Base-by-base conservation (phyloP, 1,140 invertebrate genomes). In the Ridgeia piscesae region DNA sequence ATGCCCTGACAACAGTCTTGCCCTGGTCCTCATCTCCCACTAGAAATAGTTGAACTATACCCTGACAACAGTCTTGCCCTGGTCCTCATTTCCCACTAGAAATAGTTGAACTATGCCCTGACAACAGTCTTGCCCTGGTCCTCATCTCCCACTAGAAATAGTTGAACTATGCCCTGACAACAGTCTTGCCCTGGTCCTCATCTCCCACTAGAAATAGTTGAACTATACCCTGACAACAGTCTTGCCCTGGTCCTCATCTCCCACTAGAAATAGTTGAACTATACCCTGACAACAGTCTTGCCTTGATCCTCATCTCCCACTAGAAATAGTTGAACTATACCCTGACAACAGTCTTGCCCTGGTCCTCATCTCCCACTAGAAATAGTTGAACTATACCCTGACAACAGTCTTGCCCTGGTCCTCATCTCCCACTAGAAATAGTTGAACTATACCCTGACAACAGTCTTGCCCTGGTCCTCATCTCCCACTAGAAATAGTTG, bases 291-390 rank as follows among this genome's bases (percentile, higher is more conserved):
- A 8, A 50, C 92, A 34, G 33, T 50, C 91, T 92, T 93, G 31
- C 93, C 77, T 33, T 91, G 35, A 58, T 94, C 93, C 34, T 35
- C 88, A 34, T 93, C 96, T 77, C 95, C 92, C 93, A 96, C 94
- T 42, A 34, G n/a, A 91, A 90, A 35, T 48, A 77, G 93, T 42
- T 11, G 42, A 42, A 11, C 4, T 35, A 33, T 90, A 35, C 35
- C 35, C n/a, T 35, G 90, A 92, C 35, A 8, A 50, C 92, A 34
- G 33, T 50, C 91, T 92, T 93, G 31, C 93, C 77, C 33, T 91
- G 35, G 42, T 94, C 93, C 34, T 35, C 88, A 34, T 93, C 96
- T 77, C 95, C 92, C 93, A 96, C 94, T 42, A 34, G n/a, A 91
- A 90, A 35, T 48, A 77, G 93, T 42, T 11, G 42, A 42, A 11